Base-by-base conservation (phyloP, 2,797 vertebrate species). In the Serranus cabrilla region DNA sequence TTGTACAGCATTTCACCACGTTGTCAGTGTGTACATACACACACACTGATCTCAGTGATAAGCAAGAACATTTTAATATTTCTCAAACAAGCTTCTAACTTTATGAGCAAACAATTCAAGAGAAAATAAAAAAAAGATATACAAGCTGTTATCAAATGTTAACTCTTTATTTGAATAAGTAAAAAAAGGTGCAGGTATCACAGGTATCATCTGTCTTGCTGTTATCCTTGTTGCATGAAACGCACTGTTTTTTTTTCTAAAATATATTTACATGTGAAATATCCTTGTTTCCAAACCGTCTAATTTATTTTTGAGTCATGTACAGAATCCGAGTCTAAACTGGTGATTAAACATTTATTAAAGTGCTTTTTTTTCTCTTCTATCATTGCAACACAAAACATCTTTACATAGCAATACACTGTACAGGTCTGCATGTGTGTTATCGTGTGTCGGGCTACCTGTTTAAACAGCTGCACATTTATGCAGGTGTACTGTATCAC, bases 151-250 rank as follows among this genome's bases (percentile, higher is more conserved):
- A 94, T 93, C 91, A 95, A 96, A 95, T 94, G 94, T 95, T 95
- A 95, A 95, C 90, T 94, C 93, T 96, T 96, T 96, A 96, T 96
- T 96, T 95, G 93, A 95, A 95, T 93, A 93, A 91, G 95, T 96
- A 96, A 93, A 96, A 93, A 96, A 96, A 95, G 95, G 94, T 95
- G 95, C 94, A 94, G 91, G 92, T 92, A 93, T 94, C 92, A 93
- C 94, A 93, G 91, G 91, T 92, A 81, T 93, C 87, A 78, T 91
- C 89, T 85, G 90, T 92, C 90, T 94, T 92, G 88, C 82, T 85
- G 84, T 91, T 82, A 55, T 90, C 81, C 81, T 93, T 82, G 87
- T 88, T 89, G 89, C 89, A 93, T 92, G 91, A 95, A 93, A 94
- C 86, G 61, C 85, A 87, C 79, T 74, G 74, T 68, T 47, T 82